Evolutionary conservation across 2,888 invertebrate species (phyloP).

Genomic region (Tridacna gigas): DNA sequence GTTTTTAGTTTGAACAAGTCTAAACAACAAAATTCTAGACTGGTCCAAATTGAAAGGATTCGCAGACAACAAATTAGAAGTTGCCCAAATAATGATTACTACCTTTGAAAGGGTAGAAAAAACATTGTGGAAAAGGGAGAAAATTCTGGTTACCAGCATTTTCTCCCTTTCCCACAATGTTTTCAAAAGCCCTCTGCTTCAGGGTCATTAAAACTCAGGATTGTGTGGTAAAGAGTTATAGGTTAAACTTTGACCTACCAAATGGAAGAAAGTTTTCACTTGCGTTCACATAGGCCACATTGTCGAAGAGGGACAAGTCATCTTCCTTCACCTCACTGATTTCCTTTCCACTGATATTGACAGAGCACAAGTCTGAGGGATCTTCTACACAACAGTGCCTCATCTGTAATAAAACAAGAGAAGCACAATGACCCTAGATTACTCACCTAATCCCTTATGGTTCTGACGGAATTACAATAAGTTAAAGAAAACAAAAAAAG

Average conservation of each 20-base stretch:
- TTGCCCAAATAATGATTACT: too few relatives aligned
- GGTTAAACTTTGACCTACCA: constrained; percentile 70
- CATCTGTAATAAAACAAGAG: constrained; percentile 75
- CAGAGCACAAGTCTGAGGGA: constrained; percentile 82
- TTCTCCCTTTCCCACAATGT: neutral
- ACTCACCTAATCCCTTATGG: too few relatives aligned
- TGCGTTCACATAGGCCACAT: constrained; percentile 84
- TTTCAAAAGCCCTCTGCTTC: neutral
- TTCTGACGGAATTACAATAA: too few relatives aligned
- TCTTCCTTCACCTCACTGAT: constrained; percentile 82
- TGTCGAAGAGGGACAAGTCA: constrained; percentile 84
- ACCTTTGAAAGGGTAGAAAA: too few relatives aligned
- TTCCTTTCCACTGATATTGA: constrained; percentile 81
- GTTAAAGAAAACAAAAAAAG: too few relatives aligned
- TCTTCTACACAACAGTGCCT: constrained; percentile 84
- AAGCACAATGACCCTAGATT: neutral
- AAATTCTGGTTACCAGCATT: too few relatives aligned
- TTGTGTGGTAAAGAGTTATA: neutral
- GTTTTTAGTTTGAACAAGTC: too few relatives aligned
- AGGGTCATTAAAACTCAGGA: neutral
- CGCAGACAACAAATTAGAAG: too few relatives aligned
- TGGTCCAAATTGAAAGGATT: too few relatives aligned
- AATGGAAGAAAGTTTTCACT: constrained; percentile 83
- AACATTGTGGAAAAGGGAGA: neutral
- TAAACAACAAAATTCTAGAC: too few relatives aligned